These are phyloP conservation scores for Philereme transversata DNA, from an alignment of 2,888 invertebrate species.

Conservation along the genomic window DNA sequence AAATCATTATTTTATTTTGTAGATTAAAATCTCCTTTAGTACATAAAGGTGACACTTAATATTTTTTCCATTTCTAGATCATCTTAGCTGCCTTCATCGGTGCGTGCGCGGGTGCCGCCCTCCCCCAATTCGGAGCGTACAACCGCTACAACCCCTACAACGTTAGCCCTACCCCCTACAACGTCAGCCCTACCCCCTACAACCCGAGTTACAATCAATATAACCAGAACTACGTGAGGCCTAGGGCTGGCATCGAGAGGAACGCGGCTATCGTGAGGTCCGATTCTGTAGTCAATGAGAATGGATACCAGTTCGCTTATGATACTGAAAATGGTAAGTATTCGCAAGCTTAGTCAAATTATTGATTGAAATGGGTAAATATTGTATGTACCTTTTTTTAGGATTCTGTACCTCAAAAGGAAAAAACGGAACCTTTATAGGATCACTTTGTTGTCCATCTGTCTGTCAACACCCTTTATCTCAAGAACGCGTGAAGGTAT, in stretches of 20 bases:
- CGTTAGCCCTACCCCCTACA: conserved; percentile 23
- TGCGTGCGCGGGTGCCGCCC: conserved; percentile 61
- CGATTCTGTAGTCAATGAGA: conserved; percentile 64
- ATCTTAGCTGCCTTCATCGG: conserved; percentile 63
- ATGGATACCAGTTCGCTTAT: conserved; percentile 77
- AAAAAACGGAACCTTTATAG: no score
- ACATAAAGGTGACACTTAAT: not conserved
- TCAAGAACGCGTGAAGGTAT: no score
- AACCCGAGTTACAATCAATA: conserved; percentile 43
- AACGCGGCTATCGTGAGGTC: conserved; percentile 70
- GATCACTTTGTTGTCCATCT: no score
- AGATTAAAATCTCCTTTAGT: not conserved
- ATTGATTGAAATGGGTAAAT: no score
- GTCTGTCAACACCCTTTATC: no score
- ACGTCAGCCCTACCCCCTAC: conserved; percentile 9
- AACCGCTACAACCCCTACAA: conserved; percentile 52
- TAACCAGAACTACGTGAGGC: conserved; percentile 52
- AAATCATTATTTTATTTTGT: no score
- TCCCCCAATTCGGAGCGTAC: conserved; percentile 49
- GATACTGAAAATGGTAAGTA: conserved; percentile 86
- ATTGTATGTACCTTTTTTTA: no score
- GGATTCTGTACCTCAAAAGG: no score
- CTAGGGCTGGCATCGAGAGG: conserved; percentile 60
- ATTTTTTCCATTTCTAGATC: conserved; percentile 48
- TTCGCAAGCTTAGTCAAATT: not conserved